Evolutionary conservation across 1,140 invertebrate species (phyloP).

Genomic region (Globodera ellingtonae): DNA sequence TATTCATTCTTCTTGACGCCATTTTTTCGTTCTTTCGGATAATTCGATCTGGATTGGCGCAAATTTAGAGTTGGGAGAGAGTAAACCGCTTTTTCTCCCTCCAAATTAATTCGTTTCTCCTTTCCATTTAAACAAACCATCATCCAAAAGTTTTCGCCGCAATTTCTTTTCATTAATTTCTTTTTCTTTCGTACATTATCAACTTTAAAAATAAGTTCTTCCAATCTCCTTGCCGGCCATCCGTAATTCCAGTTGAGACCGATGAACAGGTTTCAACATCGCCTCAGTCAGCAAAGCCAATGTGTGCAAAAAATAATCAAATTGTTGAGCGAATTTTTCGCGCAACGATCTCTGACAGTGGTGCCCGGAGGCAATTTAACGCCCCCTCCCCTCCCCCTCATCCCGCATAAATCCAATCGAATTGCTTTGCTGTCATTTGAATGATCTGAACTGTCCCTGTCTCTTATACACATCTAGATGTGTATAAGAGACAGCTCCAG

Average conservation of each 20-base stretch:
- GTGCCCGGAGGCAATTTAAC: neutral
- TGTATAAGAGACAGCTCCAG: no score
- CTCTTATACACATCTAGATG: no score
- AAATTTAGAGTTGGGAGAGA: constrained; percentile 2
- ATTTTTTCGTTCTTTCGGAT: neutral
- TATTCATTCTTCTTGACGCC: constrained; percentile 3
- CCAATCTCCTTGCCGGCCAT: neutral
- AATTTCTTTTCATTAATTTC: neutral
- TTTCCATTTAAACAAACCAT: neutral
- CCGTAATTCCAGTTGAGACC: neutral
- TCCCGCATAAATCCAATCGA: constrained; percentile 1
- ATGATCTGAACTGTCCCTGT: neutral
- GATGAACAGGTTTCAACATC: constrained; percentile 7
- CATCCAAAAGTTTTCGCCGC: neutral
- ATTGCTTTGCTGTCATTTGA: neutral
- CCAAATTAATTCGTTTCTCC: neutral
- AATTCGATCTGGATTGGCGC: constrained; percentile 13
- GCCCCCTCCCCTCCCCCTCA: no score
- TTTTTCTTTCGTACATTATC: neutral
- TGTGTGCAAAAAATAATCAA: constrained; percentile 5
- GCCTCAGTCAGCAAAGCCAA: neutral
- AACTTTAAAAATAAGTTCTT: neutral
- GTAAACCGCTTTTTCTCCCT: constrained; percentile 1
- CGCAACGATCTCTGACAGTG: neutral
- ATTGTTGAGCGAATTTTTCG: constrained; percentile 2